Conservation (phyloP, 2,797 vertebrate genomes). For the Philypnodon macrostomus region DNA sequence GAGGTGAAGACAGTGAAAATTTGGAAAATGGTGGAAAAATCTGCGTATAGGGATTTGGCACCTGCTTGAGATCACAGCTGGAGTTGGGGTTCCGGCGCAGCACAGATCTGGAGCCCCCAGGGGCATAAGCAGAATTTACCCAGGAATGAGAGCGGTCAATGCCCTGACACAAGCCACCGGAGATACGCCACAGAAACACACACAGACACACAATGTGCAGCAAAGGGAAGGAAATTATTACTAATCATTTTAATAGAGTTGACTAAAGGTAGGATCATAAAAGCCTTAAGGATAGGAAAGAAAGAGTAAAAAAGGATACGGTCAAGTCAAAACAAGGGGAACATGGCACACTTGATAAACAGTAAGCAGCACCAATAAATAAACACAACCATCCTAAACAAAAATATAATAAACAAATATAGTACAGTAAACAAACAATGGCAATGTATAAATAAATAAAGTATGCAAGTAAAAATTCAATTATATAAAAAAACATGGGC, state of each 20-base stretch:
- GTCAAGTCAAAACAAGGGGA: conserved; percentile 14
- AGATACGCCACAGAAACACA: conserved; percentile 48
- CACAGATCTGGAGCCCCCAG: conserved; percentile 89
- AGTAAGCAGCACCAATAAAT: conserved; percentile 38
- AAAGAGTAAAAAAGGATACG: conserved; percentile 19
- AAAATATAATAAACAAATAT: conserved; percentile 5
- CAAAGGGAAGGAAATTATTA: conserved; percentile 50
- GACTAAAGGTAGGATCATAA: conserved; percentile 23
- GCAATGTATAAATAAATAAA: not conserved
- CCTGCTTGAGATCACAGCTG: conserved; percentile 92
- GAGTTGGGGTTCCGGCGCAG: conserved; percentile 87
- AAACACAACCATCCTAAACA: conserved; percentile 26
- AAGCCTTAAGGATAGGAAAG: conserved; percentile 20
- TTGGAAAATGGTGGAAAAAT: conserved; percentile 24
- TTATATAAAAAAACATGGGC: not conserved
- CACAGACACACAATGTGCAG: conserved; percentile 57
- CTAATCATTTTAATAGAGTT: conserved; percentile 23
- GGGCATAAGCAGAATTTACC: conserved; percentile 94
- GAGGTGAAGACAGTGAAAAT: conserved; percentile 27
- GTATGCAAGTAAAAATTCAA: not conserved
- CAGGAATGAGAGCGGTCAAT: conserved; percentile 96
- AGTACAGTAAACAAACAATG: not conserved
- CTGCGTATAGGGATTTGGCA: conserved; percentile 78
- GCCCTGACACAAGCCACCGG: conserved; percentile 80
- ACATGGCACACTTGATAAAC: conserved; percentile 21